A percentile compares a stretch with the other conserved stretches of the same genome.
Evolutionary conservation across 2,888 invertebrate species (phyloP).

Genomic region (Cheilosia impressa): DNA sequence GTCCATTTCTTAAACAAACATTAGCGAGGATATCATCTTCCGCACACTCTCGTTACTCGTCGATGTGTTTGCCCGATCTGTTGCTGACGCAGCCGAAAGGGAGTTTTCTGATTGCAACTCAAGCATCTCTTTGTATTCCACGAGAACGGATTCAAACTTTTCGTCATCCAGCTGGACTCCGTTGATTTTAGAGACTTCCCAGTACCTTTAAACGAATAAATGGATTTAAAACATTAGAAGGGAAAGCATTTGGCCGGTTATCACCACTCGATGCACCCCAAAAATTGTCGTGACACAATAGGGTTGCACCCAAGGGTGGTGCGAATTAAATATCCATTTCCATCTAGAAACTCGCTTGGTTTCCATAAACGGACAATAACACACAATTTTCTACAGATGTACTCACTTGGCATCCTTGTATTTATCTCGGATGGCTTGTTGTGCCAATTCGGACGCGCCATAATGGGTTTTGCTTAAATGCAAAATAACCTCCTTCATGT

Average conservation of each 20-base stretch:
- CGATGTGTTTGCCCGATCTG: constrained; percentile 71
- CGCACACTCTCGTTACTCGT: constrained; percentile 78
- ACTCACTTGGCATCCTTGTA: constrained; percentile 90
- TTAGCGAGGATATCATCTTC: constrained; percentile 78
- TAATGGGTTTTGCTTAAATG: constrained; percentile 89
- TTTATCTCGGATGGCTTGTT: constrained; percentile 95
- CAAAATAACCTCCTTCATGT: constrained; percentile 88
- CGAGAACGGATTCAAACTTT: constrained; percentile 78
- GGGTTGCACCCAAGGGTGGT: too few species aligned
- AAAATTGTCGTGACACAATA: too few species aligned
- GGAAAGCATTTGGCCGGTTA: too few species aligned
- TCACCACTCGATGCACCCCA: too few species aligned
- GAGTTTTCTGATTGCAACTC: constrained; percentile 66
- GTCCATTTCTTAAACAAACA: constrained; percentile 69
- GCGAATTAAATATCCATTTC: too few species aligned
- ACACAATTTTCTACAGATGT: not conserved
- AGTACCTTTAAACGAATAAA: constrained; percentile 77
- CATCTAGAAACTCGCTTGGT: not conserved
- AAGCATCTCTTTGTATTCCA: constrained; percentile 77
- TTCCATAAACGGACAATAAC: not conserved
- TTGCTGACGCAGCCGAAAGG: constrained; percentile 57
- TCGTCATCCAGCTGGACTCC: constrained; percentile 79
- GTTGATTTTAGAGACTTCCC: constrained; percentile 80
- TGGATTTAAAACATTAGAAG: too few species aligned
- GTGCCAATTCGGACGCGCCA: constrained; percentile 87